Base-by-base conservation (phyloP, 2,113 vertebrate species). In the Coregonus clupeaformis region DNA sequence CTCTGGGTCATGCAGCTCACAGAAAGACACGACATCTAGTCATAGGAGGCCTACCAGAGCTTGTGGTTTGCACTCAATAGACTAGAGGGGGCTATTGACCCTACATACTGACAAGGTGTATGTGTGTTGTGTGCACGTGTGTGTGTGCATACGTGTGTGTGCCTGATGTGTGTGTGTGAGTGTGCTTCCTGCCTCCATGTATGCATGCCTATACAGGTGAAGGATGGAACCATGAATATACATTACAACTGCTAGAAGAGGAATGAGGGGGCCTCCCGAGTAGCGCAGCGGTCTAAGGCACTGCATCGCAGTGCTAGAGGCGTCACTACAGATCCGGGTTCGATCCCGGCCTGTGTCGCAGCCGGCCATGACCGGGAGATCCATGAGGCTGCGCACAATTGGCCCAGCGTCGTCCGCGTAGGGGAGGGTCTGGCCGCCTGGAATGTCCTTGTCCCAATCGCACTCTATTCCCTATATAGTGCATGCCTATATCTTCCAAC, bases 201-300 rank as follows among this genome's bases (percentile, higher is more conserved):
- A 18, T 65, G 63, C 25, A 16, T 36, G 14, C 16, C 30, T 36
- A 67, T 16, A 36, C 16, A 18, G 30, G 14, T 16, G 16, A 4
- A 67, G 64, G 13, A 4, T 66, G 25, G 27, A 66, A 30, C 14
- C 64, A 30, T 18, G 25, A 1, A 67, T 81, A 86, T 86, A 87
- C 70, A 85, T 85, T 12, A 32, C 57, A 64, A 70, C 18, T 47
- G 24, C 47, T 62, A 49, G 42, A 11, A n/a, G 49, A 12, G 30
- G 1, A 62, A 66, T 67, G 14, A 42, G 27, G 71, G 20, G n/a
- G n/a, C n/a, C n/a, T n/a, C n/a, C n/a, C n/a, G n/a, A n/a, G n/a
- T n/a, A n/a, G n/a, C n/a, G n/a, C n/a, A n/a, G n/a, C n/a, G n/a
- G n/a, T n/a, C n/a, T n/a, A n/a, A n/a, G n/a, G n/a, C n/a, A n/a